Percentiles rank a stretch among this genome's conserved stretches.
phyloP scores from a whole-genome alignment of 2,888 invertebrate genomes.

The Netelia inedita region DNA sequence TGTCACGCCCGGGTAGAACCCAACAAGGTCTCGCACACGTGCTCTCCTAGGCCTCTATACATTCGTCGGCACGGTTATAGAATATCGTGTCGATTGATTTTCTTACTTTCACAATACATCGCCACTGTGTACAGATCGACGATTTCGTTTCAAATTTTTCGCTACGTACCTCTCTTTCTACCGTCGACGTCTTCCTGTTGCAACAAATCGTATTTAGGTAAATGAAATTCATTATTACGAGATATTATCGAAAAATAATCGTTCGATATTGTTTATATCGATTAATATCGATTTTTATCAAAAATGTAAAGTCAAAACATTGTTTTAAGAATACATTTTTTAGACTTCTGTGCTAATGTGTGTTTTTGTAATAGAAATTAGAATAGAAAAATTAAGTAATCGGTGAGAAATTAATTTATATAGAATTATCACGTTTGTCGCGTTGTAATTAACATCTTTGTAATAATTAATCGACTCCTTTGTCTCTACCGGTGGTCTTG shows the following conservation, averaged over 20 bases:
- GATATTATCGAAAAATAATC: not conserved
- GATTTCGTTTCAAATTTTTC: constrained; percentile 22
- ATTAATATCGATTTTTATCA: too few species aligned
- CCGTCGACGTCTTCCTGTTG: not conserved
- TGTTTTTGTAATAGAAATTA: too few species aligned
- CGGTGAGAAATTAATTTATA: too few species aligned
- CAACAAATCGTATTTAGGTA: not conserved
- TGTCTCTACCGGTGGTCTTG: too few species aligned
- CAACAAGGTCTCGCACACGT: constrained; percentile 67
- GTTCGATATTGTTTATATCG: not conserved
- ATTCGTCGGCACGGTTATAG: constrained; percentile 65
- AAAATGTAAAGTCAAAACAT: too few species aligned
- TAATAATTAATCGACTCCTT: too few species aligned
- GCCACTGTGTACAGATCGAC: constrained; percentile 24
- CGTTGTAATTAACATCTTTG: too few species aligned
- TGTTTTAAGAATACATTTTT: too few species aligned
- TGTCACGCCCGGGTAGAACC: constrained; percentile 68
- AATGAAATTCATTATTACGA: not conserved
- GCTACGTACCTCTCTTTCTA: not conserved
- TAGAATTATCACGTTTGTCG: too few species aligned
- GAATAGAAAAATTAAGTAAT: too few species aligned
- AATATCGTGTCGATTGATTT: constrained; percentile 67
- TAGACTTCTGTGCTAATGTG: too few species aligned
- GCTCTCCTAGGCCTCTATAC: constrained; percentile 55
- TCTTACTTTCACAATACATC: constrained; percentile 71